Conservation (phyloP, 2,888 invertebrate genomes). For the Heliconius erato region DNA sequence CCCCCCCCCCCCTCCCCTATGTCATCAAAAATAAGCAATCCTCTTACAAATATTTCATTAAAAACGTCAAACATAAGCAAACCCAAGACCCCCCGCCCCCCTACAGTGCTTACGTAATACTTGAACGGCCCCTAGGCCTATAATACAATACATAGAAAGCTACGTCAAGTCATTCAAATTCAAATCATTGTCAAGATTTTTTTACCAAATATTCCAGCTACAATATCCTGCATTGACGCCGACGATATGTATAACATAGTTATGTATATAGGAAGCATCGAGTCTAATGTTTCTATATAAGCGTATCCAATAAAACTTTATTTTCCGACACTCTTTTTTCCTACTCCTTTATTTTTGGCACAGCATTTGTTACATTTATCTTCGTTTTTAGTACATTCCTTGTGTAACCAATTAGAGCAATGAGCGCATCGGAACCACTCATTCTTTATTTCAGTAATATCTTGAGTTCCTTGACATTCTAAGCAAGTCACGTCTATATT, state of each 20-base stretch:
- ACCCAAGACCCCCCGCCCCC: no score
- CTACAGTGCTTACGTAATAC: no score
- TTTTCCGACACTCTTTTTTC: background rate
- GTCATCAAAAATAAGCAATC: no score
- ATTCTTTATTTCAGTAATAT: background rate
- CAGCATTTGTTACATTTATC: conserved; percentile 16
- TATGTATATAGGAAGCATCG: background rate
- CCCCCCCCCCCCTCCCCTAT: no score
- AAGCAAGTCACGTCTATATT: background rate
- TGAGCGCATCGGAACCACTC: conserved; percentile 12
- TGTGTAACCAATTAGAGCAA: conserved; percentile 5
- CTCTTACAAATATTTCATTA: no score
- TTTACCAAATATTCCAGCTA: no score
- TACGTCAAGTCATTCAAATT: no score
- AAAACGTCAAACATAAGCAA: no score
- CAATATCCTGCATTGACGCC: no score
- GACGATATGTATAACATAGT: background rate
- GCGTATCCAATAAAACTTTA: background rate
- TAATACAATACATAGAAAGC: no score
- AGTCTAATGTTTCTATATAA: background rate
- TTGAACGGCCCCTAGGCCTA: no score
- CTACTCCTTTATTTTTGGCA: conserved; percentile 18
- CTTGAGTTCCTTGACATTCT: conserved; percentile 4
- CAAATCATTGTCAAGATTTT: no score
- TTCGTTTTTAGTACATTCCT: background rate